These are phyloP conservation scores for Epizoanthus ramosus DNA, from an alignment of 92 coral and sea anemone genomes.

Conservation along the genomic window DNA sequence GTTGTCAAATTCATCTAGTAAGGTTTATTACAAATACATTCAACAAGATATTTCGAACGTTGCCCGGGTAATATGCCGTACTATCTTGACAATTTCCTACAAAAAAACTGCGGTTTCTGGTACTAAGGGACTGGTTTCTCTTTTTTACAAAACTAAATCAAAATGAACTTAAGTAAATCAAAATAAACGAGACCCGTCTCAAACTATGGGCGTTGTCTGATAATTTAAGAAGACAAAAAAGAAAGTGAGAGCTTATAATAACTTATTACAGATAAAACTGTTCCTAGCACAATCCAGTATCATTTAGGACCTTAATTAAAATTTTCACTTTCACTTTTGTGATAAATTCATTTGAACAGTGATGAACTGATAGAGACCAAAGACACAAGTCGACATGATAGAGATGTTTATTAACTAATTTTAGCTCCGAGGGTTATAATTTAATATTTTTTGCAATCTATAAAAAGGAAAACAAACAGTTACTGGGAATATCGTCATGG, in stretches of 20 bases:
- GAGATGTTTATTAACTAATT: background rate
- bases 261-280: background rate
- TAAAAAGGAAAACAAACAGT: no score
- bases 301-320: background rate
- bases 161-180: no score
- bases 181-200: no score
- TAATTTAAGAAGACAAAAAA: no score
- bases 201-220: no score
- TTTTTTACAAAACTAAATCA: no score
- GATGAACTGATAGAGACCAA: background rate
- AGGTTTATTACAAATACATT: background rate
- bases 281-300: background rate
- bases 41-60: slow-evolving; percentile 1
- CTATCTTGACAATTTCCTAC: background rate
- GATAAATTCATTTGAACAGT: background rate
- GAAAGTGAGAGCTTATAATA: no score
- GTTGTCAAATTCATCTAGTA: background rate
- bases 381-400: no score
- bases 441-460: no score
- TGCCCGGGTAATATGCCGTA: background rate
- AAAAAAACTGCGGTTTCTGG: no score
- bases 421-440: background rate
- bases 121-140: no score
- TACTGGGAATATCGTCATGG: no score
- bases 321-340: background rate